phyloP scores from a whole-genome alignment of 2,113 vertebrate species.

The Silurus glanis region DNA sequence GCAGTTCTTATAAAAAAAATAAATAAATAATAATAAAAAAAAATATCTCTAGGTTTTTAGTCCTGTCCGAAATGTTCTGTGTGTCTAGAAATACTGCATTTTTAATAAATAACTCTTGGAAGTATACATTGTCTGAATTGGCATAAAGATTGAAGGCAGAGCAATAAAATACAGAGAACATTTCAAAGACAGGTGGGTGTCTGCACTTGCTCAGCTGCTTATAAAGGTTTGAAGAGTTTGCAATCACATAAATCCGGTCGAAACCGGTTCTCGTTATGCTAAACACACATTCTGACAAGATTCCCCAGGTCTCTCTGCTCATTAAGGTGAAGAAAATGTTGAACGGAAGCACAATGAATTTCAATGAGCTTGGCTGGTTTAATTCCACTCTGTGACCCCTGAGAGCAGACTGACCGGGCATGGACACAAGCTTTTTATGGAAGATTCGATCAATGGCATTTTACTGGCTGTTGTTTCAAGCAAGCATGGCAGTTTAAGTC shows the following conservation, averaged over 20 bases:
- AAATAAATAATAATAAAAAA: too few species aligned
- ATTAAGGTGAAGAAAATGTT: slow-evolving; percentile 37
- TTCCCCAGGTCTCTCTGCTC: slow-evolving; percentile 14
- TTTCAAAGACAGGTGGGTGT: neutral
- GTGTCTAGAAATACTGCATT: neutral
- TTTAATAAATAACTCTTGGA: neutral
- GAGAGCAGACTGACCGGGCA: slow-evolving; percentile 19
- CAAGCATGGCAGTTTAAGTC: neutral
- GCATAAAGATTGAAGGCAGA: neutral
- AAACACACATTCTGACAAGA: slow-evolving; percentile 32
- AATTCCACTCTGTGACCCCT: slow-evolving; percentile 16
- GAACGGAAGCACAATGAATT: slow-evolving; percentile 22
- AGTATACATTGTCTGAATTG: neutral
- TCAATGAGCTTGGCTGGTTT: slow-evolving; percentile 21
- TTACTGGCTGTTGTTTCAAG: slow-evolving; percentile 14
- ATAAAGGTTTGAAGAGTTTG: neutral
- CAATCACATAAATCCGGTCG: neutral
- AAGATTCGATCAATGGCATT: slow-evolving; percentile 27
- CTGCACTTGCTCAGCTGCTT: neutral
- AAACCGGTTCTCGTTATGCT: slow-evolving; percentile 9
- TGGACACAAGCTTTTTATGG: slow-evolving; percentile 7
- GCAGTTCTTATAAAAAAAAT: neutral
- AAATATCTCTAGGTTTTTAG: neutral
- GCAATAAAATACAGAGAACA: neutral
- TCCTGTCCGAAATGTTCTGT: neutral